Evolutionary conservation across 1,140 invertebrate species (phyloP).

Genomic region (Lethrus apterus): DNA sequence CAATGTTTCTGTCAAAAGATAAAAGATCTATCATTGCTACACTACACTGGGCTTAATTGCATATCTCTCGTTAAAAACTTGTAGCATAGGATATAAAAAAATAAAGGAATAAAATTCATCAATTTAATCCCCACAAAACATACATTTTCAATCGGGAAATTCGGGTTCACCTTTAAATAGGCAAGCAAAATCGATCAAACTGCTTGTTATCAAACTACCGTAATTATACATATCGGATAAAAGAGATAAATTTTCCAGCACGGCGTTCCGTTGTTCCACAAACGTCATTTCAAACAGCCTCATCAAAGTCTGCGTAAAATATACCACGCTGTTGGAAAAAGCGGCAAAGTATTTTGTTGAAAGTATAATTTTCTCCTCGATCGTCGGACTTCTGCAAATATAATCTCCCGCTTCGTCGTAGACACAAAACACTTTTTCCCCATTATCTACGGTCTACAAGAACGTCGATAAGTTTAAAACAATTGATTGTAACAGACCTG

Average conservation of each 20-base stretch:
- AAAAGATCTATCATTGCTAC: no score
- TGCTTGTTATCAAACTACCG: not conserved
- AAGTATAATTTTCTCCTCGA: not conserved
- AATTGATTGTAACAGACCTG: no score
- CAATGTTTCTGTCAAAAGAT: no score
- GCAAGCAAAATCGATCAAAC: not conserved
- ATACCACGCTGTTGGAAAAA: conserved; percentile 1
- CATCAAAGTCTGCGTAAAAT: not conserved
- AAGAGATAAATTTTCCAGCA: not conserved
- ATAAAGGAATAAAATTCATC: no score
- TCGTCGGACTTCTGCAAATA: not conserved
- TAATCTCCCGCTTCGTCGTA: conserved; percentile 3
- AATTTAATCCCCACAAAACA: no score
- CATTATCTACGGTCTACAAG: conserved; percentile 1
- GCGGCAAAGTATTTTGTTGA: conserved; percentile 1
- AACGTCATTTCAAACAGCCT: conserved; percentile 2
- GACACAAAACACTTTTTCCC: not conserved
- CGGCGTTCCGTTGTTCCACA: not conserved
- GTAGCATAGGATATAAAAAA: no score
- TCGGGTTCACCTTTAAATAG: not conserved
- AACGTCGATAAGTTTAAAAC: no score
- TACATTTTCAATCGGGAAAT: no score
- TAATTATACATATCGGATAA: conserved; percentile 10
- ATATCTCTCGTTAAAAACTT: no score
- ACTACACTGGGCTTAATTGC: no score